Percentiles rank a stretch among this genome's conserved stretches.
phyloP scores from a whole-genome alignment of 2,888 invertebrate genomes.

The Pseudolycoriella hygida region DNA sequence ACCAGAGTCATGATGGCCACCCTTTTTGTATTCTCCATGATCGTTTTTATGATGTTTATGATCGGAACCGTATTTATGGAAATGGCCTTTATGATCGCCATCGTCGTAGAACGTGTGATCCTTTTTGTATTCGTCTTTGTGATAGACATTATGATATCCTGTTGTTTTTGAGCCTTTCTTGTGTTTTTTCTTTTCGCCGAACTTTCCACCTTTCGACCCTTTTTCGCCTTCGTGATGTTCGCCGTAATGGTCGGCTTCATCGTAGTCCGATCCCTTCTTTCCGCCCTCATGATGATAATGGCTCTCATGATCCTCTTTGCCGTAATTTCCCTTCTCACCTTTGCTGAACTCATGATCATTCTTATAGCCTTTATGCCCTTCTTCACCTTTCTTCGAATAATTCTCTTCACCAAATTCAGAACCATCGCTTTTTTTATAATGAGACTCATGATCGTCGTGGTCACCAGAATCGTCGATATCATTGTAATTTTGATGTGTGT shows the following conservation, averaged over 20 bases:
- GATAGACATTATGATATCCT: slow-evolving; percentile 69
- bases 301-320: slow-evolving; percentile 59
- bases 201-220: slow-evolving; percentile 62
- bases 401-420: slow-evolving; percentile 22
- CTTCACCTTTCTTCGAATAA: slow-evolving; percentile 39
- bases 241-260: slow-evolving; percentile 55
- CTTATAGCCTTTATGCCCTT: slow-evolving; percentile 64
- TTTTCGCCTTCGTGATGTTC: slow-evolving; percentile 63
- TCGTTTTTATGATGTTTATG: slow-evolving; percentile 64
- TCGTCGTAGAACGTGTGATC: slow-evolving; percentile 81
- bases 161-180: slow-evolving; percentile 72
- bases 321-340: slow-evolving; percentile 59
- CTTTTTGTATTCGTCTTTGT: slow-evolving; percentile 76
- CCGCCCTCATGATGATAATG: slow-evolving; percentile 62
- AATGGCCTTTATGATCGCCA: slow-evolving; percentile 67
- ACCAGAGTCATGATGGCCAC: slow-evolving; percentile 59
- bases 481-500: neutral
- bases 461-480: neutral
- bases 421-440: slow-evolving; percentile 13
- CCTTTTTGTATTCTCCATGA: slow-evolving; percentile 65
- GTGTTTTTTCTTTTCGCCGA: slow-evolving; percentile 66
- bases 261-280: slow-evolving; percentile 65
- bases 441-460: neutral
- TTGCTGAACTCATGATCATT: slow-evolving; percentile 60
- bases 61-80: slow-evolving; percentile 59